These are phyloP conservation scores for Trematomus loennbergii DNA, from an alignment of 2,113 vertebrate species.

Conservation along the genomic window DNA sequence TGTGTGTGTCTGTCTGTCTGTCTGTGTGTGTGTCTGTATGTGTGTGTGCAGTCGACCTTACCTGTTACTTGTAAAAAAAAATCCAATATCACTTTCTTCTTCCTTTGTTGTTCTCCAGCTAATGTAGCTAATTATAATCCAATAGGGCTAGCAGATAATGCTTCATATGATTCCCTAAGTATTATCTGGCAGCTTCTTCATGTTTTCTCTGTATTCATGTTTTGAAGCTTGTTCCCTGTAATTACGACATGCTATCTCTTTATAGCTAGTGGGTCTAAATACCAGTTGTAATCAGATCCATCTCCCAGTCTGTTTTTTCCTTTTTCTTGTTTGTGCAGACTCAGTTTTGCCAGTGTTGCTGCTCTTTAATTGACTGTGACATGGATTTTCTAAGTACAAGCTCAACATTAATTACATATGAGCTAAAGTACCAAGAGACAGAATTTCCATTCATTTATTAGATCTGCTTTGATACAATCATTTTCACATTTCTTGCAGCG, in stretches of 20 bases:
- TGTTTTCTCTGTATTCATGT: conserved; percentile 41
- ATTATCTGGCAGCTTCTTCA: conserved; percentile 40
- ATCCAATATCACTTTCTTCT: background rate
- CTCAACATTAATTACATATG: background rate
- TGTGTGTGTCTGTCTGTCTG: too few relatives aligned
- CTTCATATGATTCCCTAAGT: conserved; percentile 35
- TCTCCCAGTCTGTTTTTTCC: conserved; percentile 1
- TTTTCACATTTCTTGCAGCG: background rate
- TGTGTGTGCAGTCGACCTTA: conserved; percentile 32
- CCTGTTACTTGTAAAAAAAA: background rate
- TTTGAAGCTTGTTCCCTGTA: conserved; percentile 36
- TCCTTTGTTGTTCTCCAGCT: conserved; percentile 22
- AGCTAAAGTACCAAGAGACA: conserved; percentile 3
- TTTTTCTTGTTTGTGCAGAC: conserved; percentile 20
- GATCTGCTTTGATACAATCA: background rate
- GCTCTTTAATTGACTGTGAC: conserved; percentile 32
- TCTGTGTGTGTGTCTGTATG: too few relatives aligned
- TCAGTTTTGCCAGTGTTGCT: background rate
- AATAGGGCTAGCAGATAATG: conserved; percentile 46
- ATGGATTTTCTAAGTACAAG: conserved; percentile 1
- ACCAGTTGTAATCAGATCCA: conserved; percentile 50
- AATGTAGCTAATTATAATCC: conserved; percentile 67
- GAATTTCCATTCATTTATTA: background rate
- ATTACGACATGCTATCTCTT: conserved; percentile 56
- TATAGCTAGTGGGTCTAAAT: conserved; percentile 41